Conservation (phyloP, 2,113 vertebrate species). For the Melierax canorus region DNA sequence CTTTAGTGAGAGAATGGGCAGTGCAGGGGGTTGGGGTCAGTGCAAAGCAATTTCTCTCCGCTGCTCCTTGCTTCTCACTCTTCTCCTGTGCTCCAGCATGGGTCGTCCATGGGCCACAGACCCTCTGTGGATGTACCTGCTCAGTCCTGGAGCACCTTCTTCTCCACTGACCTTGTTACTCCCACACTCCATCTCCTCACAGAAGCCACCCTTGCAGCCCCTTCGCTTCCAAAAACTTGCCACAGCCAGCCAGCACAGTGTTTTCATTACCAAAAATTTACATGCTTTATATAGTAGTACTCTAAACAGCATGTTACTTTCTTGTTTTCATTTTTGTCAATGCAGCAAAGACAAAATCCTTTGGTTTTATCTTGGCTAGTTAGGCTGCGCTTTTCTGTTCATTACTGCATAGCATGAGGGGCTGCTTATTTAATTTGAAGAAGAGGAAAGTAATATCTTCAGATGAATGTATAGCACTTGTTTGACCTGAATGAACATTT, state of each 20-base stretch:
- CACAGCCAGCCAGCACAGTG: neutral
- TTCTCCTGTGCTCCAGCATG: accelerated
- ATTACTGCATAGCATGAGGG: neutral
- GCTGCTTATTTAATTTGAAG: neutral
- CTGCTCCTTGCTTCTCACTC: neutral
- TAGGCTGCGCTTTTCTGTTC: neutral
- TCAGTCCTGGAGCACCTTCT: neutral
- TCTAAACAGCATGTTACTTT: neutral
- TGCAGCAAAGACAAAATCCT: neutral
- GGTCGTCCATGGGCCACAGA: neutral
- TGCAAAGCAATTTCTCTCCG: neutral
- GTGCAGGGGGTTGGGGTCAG: accelerated
- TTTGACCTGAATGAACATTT: neutral
- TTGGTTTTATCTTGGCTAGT: neutral
- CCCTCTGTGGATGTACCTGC: neutral
- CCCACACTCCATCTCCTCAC: accelerated
- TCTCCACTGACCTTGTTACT: neutral
- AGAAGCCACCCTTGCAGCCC: neutral
- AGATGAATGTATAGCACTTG: neutral
- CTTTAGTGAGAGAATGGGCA: neutral
- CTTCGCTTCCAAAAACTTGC: neutral
- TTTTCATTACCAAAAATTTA: neutral
- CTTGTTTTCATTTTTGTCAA: neutral
- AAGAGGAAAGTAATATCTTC: neutral
- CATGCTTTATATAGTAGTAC: neutral